Evolutionary conservation across 1,140 invertebrate species (phyloP).

Genomic region (Pseudomyrmex sp.): DNA sequence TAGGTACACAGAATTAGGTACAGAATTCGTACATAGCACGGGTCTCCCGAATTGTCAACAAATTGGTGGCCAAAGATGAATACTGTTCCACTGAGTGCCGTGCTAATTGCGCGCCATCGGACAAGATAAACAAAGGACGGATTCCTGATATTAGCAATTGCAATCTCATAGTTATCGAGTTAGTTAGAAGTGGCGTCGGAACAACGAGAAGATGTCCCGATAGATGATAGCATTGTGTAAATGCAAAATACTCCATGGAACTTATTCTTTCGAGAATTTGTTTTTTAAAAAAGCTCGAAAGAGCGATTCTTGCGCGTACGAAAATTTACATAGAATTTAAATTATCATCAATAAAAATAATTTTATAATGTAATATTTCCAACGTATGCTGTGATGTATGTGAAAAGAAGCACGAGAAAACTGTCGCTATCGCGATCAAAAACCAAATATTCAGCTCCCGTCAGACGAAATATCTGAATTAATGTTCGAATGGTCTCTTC

Average conservation of each 20-base stretch:
- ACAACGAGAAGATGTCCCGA: neutral
- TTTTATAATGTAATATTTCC: neutral
- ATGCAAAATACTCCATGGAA: neutral
- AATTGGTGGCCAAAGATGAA: slow-evolving; percentile 62
- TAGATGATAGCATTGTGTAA: neutral
- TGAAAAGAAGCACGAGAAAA: slow-evolving; percentile 3
- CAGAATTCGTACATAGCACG: slow-evolving; percentile 50
- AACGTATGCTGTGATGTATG: neutral
- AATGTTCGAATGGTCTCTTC: slow-evolving; percentile 64
- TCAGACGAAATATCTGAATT: slow-evolving; percentile 71
- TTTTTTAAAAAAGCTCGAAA: neutral
- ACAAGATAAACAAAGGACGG: slow-evolving; percentile 53
- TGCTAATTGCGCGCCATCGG: slow-evolving; percentile 55
- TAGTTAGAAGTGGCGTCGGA: slow-evolving; percentile 7
- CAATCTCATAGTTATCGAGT: slow-evolving; percentile 58
- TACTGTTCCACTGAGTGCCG: slow-evolving; percentile 43
- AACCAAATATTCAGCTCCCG: slow-evolving; percentile 61
- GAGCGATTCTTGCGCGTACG: neutral
- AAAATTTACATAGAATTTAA: neutral
- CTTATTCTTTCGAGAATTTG: neutral
- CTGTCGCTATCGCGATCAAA: neutral
- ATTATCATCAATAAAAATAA: neutral
- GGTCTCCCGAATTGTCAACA: slow-evolving; percentile 48
- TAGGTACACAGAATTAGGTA: slow-evolving; percentile 52
- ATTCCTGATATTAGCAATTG: slow-evolving; percentile 52